Conservation (phyloP, 2,113 vertebrate species). For the Toxostoma redivivum region DNA sequence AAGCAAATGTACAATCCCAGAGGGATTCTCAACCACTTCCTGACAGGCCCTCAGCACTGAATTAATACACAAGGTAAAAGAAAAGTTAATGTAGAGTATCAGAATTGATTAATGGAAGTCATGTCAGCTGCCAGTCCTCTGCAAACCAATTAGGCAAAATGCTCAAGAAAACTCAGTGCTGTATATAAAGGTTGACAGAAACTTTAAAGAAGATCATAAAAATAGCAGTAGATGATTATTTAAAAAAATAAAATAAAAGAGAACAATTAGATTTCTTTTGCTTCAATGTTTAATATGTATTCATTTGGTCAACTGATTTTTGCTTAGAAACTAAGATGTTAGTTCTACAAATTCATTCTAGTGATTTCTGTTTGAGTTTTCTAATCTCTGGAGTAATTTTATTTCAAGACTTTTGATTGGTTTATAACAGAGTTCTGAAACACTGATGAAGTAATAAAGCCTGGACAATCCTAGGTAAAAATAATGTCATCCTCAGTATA, state of each 20-base stretch:
- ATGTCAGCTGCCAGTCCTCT: constrained; percentile 56
- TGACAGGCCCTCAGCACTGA: constrained; percentile 54
- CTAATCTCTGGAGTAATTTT: not conserved
- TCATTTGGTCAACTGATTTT: not conserved
- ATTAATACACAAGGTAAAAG: constrained; percentile 62
- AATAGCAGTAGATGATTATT: not conserved
- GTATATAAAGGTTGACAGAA: constrained; percentile 51
- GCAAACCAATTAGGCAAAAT: constrained; percentile 67
- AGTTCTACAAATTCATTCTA: not conserved
- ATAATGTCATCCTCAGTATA: not conserved
- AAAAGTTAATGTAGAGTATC: constrained; percentile 58
- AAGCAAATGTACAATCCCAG: constrained; percentile 50
- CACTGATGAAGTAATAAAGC: not conserved
- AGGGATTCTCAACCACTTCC: constrained; percentile 35
- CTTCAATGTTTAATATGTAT: not conserved
- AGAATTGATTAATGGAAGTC: constrained; percentile 64
- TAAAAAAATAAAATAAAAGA: not conserved
- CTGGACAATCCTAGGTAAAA: not conserved
- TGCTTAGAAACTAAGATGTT: not conserved
- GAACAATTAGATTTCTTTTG: not conserved
- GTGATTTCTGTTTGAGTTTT: not conserved
- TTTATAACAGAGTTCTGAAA: not conserved
- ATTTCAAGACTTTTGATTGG: not conserved
- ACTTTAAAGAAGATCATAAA: constrained; percentile 31
- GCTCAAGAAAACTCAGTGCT: constrained; percentile 24